Percentiles rank a stretch among this genome's conserved stretches.
Conservation (phyloP, 2,113 vertebrate species). For the Engystomops pustulosus region DNA sequence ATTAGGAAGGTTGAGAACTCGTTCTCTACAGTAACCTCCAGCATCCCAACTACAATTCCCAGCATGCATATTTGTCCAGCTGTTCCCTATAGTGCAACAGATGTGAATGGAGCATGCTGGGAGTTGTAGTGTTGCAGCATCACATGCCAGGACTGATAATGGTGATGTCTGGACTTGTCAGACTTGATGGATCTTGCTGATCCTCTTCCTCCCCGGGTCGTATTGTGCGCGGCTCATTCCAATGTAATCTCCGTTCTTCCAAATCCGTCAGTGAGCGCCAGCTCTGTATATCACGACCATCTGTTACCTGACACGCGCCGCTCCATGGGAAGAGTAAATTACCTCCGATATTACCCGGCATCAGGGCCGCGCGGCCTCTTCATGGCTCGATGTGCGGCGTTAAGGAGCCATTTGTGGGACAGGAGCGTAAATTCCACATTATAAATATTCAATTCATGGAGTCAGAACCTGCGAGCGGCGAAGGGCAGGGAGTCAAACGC, state of each 20-base stretch:
- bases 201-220: not conserved
- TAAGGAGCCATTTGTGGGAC: conserved; percentile 24
- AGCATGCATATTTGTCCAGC: no score
- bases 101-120: no score
- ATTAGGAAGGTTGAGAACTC: no score
- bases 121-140: no score
- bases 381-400: conserved; percentile 8
- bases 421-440: conserved; percentile 22
- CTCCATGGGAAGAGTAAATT: conserved; percentile 39
- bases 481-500: conserved; percentile 4
- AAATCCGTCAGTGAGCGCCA: conserved; percentile 1
- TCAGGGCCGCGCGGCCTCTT: conserved; percentile 17
- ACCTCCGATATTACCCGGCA: conserved; percentile 36
- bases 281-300: conserved; percentile 18
- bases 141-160: no score
- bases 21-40: no score
- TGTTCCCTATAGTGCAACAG: no score
- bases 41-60: no score
- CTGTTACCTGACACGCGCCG: conserved; percentile 39
- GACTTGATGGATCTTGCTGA: no score
- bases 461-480: not conserved
- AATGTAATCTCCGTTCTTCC: not conserved
- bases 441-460: conserved; percentile 52
- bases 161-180: no score
- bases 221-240: not conserved